Percentiles rank a stretch among this genome's conserved stretches.
Conservation (phyloP, 2,113 vertebrate genomes). For the Proterorhinus semilunaris region DNA sequence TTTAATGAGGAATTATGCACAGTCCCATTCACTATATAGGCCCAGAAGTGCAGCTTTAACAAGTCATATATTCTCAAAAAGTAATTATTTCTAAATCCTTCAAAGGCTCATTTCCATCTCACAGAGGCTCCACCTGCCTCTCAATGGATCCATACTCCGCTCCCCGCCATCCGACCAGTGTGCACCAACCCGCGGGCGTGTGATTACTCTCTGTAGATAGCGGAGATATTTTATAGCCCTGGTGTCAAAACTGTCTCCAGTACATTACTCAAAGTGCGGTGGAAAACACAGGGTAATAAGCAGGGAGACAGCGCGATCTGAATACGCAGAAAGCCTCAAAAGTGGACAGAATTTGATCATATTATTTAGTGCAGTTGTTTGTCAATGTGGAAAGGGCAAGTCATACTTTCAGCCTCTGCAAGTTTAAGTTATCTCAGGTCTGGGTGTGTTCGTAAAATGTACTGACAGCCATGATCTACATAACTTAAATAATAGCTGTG, state of each 20-base stretch:
- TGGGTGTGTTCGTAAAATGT: background rate
- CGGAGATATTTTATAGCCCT: constrained; percentile 51
- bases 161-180: constrained; percentile 12
- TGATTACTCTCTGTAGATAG: constrained; percentile 33
- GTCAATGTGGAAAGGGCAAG: background rate
- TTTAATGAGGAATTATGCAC: constrained; percentile 16
- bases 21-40: constrained; percentile 10
- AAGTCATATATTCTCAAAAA: constrained; percentile 3
- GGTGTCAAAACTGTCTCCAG: constrained; percentile 54
- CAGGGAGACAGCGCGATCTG: constrained; percentile 37
- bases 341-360: background rate
- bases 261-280: constrained; percentile 59
- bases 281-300: constrained; percentile 59
- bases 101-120: constrained; percentile 17
- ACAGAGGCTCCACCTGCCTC: constrained; percentile 2
- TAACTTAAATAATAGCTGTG: too few species aligned
- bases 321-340: background rate
- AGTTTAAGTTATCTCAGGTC: background rate
- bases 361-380: background rate
- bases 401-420: background rate
- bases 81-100: constrained; percentile 29
- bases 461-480: background rate
- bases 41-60: constrained; percentile 10
- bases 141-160: constrained; percentile 1
- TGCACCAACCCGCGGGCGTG: constrained; percentile 24